Conservation (phyloP, 1,140 invertebrate species). For the Hestina assimilis region DNA sequence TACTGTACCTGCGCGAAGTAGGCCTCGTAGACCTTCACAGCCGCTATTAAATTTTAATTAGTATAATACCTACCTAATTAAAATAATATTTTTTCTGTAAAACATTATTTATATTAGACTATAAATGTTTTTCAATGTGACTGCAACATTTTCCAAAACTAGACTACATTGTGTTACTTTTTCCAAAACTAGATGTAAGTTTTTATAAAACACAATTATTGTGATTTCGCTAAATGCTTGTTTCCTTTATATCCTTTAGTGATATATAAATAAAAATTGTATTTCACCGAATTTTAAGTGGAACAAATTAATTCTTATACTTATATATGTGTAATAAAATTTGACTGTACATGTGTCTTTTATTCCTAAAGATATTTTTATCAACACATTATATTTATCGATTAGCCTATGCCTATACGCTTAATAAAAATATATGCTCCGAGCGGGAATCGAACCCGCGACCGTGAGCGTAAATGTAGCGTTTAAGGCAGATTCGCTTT, state of each 20-base stretch:
- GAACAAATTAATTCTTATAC: slow-evolving; percentile 35
- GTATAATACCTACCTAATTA: too few relatives aligned
- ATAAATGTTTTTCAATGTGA: slow-evolving; percentile 7
- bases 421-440: too few relatives aligned
- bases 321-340: slow-evolving; percentile 41
- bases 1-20: too few relatives aligned
- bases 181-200: slow-evolving; percentile 17
- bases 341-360: slow-evolving; percentile 23
- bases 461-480: too few relatives aligned
- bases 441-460: too few relatives aligned
- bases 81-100: slow-evolving; percentile 15
- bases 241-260: slow-evolving; percentile 17
- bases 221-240: slow-evolving; percentile 24
- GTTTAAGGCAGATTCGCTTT: too few relatives aligned
- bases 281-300: slow-evolving; percentile 35
- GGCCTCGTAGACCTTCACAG: background rate
- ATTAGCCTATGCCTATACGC: too few relatives aligned
- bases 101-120: slow-evolving; percentile 15
- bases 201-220: slow-evolving; percentile 23
- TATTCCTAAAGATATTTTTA: slow-evolving; percentile 14
- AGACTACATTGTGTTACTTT: too few relatives aligned
- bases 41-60: too few relatives aligned
- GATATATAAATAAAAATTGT: slow-evolving; percentile 22
- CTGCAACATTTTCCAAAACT: slow-evolving; percentile 6
- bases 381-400: background rate